Evolutionary conservation across 2,888 invertebrate species (phyloP), one percentile per base, ranked within the genome.

Genomic region (Cephus nigrinus): DNA sequence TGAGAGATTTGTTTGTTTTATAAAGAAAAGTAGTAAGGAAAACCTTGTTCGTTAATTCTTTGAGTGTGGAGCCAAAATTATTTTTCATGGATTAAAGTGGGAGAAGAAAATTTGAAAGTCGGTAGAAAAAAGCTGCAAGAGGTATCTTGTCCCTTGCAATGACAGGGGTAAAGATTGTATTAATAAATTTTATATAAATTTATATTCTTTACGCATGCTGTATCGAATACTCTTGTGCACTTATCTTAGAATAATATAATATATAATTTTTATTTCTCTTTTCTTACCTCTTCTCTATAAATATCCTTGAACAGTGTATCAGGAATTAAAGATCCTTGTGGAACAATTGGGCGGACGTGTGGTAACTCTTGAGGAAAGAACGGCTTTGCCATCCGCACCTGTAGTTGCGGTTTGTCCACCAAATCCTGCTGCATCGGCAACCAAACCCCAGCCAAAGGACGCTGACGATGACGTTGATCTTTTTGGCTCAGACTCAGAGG

Each of bases 401-500:
- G 81, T 88, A 83, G 80, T 87, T 80, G 87, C 87, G 89, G 89
- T 90, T 90, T 92, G 89, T 74, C 86, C 90, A 73, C 84, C 84
- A 68, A 86, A 86, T 73, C 86, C 90, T 78, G 83, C 89, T 75
- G 84, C 84, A 36, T 73, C 83, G 75, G 78, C 73, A 69, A 36
- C 79, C 77, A 79, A 84, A 78, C 69, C 82, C 80, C 78, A 81
- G 77, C 83, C 87, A 68, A 89, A 90, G 74, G 94, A 94, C 77
- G 94, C 94, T 77, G 96, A 96, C 88, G 95, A 95, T 91, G 96
- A 95, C 87, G 95, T 97, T 12, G 96, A 97, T 92, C 93, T 97
- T 1, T 97, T 97, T 92, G 96, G 94, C 68, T 96, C 96, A 75
- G 97, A 96, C 85, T 96, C 96, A 84, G 96, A 96, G 84, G 93